Conservation (phyloP, 2,113 vertebrate genomes). For the Motacilla tschutschensis region DNA sequence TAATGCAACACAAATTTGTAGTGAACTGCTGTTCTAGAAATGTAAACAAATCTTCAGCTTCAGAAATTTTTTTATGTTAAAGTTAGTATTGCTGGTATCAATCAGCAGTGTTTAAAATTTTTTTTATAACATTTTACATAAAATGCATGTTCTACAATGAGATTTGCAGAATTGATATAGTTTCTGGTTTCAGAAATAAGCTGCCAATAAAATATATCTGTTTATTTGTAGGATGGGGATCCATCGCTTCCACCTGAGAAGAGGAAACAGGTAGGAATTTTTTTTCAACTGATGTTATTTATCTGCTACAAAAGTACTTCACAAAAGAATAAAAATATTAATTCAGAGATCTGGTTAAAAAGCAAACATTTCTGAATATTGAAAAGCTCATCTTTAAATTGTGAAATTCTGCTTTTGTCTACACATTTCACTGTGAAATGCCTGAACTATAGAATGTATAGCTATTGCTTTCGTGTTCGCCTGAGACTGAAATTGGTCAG, state of each 20-base stretch:
- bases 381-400: neutral
- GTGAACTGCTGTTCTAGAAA: conserved; percentile 21
- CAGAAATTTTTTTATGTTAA: neutral
- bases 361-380: neutral
- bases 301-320: neutral
- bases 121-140: neutral
- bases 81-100: neutral
- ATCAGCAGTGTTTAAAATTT: neutral
- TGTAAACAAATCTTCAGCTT: conserved; percentile 18
- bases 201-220: neutral
- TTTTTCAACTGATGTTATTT: neutral
- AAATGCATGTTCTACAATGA: neutral
- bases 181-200: conserved; percentile 7
- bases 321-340: neutral
- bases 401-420: neutral
- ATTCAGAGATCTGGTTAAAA: neutral
- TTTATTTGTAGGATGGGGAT: conserved; percentile 89
- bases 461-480: neutral
- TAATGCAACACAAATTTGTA: conserved; percentile 28
- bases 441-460: neutral
- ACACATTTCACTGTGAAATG: neutral
- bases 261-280: conserved; percentile 86
- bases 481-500: neutral
- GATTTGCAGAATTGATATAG: neutral
- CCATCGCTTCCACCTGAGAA: conserved; percentile 92